A percentile compares a stretch with the other conserved stretches of the same genome.
Evolutionary conservation across 2,797 vertebrate genomes (phyloP).

Genomic region (Carduelis carduelis): DNA sequence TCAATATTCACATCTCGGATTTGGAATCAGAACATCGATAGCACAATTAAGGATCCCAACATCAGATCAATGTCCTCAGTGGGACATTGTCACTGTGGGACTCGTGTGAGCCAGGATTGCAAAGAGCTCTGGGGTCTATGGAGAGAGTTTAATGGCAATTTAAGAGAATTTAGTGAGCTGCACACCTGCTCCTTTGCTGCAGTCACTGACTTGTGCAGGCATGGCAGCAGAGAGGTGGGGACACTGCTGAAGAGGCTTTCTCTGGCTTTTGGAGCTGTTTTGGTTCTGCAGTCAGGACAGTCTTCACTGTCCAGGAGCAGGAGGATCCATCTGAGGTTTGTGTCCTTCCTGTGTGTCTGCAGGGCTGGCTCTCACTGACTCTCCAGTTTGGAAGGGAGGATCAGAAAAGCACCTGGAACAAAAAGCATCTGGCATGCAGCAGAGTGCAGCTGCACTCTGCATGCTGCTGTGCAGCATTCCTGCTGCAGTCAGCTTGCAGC

Average conservation of each 20-base stretch:
- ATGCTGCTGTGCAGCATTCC: background rate
- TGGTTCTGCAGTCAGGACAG: background rate
- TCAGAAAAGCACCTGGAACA: background rate
- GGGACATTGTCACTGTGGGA: background rate
- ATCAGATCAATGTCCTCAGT: background rate
- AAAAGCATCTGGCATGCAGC: slow-evolving; percentile 34
- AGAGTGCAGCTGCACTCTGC: slow-evolving; percentile 11
- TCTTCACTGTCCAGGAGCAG: background rate
- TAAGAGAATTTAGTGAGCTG: background rate
- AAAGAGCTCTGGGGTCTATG: background rate
- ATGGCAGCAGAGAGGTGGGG: background rate
- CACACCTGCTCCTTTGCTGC: background rate
- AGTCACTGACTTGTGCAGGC: background rate
- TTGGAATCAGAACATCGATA: background rate
- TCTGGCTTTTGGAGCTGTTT: background rate
- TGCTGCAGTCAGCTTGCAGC: slow-evolving; percentile 12
- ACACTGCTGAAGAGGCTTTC: background rate
- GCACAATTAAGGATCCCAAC: background rate
- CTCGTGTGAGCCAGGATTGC: background rate
- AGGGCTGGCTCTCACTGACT: background rate
- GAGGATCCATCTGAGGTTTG: background rate
- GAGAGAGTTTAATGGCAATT: background rate
- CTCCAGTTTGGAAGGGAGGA: background rate
- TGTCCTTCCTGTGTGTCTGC: background rate
- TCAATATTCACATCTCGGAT: background rate